Percentiles rank a stretch among this genome's conserved stretches.
Evolutionary conservation across 1,140 invertebrate species (phyloP).

Genomic region (Marisa cornuarietis): DNA sequence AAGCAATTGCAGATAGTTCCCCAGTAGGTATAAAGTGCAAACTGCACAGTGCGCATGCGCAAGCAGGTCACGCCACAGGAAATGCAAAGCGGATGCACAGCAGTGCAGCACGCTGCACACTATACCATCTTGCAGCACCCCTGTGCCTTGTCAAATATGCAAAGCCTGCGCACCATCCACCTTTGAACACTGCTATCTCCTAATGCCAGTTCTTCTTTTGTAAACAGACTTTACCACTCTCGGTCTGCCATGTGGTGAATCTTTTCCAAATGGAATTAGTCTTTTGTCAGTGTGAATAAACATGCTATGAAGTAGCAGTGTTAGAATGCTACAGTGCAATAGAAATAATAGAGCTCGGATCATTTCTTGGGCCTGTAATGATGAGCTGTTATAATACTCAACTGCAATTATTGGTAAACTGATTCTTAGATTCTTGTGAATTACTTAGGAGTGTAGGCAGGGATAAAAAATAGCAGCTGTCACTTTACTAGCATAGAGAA

Average conservation of each 20-base stretch:
- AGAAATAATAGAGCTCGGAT: too few relatives aligned
- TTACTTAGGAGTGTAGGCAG: too few relatives aligned
- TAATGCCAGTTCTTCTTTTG: not conserved
- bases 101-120: not conserved
- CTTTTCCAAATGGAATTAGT: not conserved
- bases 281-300: not conserved
- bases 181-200: not conserved
- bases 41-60: not conserved
- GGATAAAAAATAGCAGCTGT: too few relatives aligned
- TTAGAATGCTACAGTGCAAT: too few relatives aligned
- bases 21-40: not conserved
- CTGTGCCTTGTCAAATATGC: not conserved
- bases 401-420: too few relatives aligned
- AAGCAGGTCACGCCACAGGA: constrained; percentile 7
- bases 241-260: not conserved
- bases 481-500: too few relatives aligned
- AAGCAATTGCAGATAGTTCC: not conserved
- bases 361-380: too few relatives aligned
- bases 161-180: not conserved
- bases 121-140: too few relatives aligned
- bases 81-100: constrained; percentile 5
- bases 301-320: too few relatives aligned
- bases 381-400: too few relatives aligned
- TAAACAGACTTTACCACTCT: not conserved
- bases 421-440: too few relatives aligned